Evolutionary conservation across 2,888 invertebrate species (phyloP).

Genomic region (Chymomyza amoena): DNA sequence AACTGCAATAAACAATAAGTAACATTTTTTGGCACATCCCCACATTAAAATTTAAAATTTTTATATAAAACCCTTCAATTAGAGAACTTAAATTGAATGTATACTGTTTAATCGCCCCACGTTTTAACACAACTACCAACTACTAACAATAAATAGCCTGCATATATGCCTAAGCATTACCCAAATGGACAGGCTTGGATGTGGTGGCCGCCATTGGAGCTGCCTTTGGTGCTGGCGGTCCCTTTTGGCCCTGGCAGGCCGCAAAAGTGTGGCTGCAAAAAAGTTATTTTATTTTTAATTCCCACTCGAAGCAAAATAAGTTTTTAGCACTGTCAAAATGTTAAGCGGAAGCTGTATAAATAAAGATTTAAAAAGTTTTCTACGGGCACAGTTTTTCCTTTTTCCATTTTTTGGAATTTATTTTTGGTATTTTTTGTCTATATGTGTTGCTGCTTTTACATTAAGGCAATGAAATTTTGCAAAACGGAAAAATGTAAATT

Average conservation of each 20-base stretch:
- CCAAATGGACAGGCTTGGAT: not conserved
- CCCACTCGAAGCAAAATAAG: slow-evolving; percentile 5
- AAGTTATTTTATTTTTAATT: slow-evolving; percentile 58
- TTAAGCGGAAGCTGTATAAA: slow-evolving; percentile 65
- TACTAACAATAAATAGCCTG: not conserved
- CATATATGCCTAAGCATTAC: not conserved
- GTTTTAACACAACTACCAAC: not conserved
- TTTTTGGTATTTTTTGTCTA: not conserved
- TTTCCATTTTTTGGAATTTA: too few species aligned
- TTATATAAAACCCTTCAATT: too few species aligned
- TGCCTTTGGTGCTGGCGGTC: not conserved
- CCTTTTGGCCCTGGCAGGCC: slow-evolving; percentile 39
- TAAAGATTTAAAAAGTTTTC: slow-evolving; percentile 67
- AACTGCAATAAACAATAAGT: too few species aligned
- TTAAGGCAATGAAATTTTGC: slow-evolving; percentile 65
- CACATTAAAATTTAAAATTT: too few species aligned
- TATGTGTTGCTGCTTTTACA: slow-evolving; percentile 25
- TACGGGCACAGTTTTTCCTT: slow-evolving; percentile 2
- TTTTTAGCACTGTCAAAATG: slow-evolving; percentile 19
- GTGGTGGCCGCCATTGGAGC: not conserved
- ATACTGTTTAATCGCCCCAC: not conserved
- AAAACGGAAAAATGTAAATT: slow-evolving; percentile 45
- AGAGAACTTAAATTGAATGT: too few species aligned
- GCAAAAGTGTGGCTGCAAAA: slow-evolving; percentile 57
- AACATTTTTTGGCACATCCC: too few species aligned